Evolutionary conservation across 2,113 vertebrate genomes (phyloP), one percentile per base, ranked within the genome.

Genomic region (Micromys minutus): DNA sequence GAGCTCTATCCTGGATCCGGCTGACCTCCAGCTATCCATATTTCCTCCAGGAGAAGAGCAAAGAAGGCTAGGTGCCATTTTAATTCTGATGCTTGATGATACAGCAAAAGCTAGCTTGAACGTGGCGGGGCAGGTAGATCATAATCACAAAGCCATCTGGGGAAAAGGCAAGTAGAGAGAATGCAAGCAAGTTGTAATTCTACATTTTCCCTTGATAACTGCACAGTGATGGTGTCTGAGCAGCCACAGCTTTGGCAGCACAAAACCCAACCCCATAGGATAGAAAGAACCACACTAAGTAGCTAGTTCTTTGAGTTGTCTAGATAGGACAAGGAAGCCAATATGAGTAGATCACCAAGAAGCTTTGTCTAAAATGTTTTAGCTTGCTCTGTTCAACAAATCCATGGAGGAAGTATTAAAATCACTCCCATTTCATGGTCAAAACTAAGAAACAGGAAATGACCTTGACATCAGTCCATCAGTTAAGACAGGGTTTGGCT

Each of bases 361-460:
- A 93, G 21, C 45, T 86, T 87, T 57, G 69, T 29, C 15, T 19
- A 69, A 15, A 76, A 90, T 45, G 17, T 75, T 96, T 96, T 90
- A 80, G 79, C 52, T 71, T 45, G 55, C 36, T 90, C n/a, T 47
- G 77, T 69, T 67, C 63, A 75, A 76, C 0, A 12, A 65, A 94
- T 57, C 21, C 36, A 50, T 55, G 11, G 7, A 10, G 24, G 4
- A 0, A 29, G 1, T 22, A 0, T 59, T 87, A 69, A 75, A 87
- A 74, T 84, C n/a, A 45, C 77, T 55, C n/a, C 57, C 24, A 71
- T n/a, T 72, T 72, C 84, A 34, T 9, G 75, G 31, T 31, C 42
- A 65, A 65, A 89, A 63, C 47, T 52, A 52, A 92, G 19, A 92
- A 9, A 47, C 24, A 59, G 17, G 19, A 50, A 72, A 36, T n/a